phyloP scores from a whole-genome alignment of 2,888 invertebrate genomes.

The Catocala nupta region DNA sequence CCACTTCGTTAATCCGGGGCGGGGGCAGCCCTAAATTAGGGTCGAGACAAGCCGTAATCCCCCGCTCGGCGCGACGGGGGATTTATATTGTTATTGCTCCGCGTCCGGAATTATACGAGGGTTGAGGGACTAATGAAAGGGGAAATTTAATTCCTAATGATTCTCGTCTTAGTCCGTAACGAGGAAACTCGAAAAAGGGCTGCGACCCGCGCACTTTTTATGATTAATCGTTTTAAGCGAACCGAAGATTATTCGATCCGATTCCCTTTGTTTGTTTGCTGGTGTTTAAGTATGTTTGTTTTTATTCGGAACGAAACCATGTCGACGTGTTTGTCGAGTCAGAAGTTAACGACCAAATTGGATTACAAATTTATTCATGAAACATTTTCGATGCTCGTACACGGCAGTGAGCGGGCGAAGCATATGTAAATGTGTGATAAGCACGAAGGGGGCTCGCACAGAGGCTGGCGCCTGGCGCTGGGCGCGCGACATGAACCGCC shows the following conservation, averaged over 20 bases:
- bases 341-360: conserved; percentile 82
- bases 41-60: conserved; percentile 88
- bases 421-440: conserved; percentile 85
- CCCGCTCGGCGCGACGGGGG: conserved; percentile 87
- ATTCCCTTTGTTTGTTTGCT: conserved; percentile 67
- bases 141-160: conserved; percentile 88
- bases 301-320: conserved; percentile 65
- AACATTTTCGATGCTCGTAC: conserved; percentile 84
- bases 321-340: conserved; percentile 70
- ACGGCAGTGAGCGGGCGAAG: conserved; percentile 76
- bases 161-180: conserved; percentile 87
- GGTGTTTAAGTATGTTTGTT: conserved; percentile 67
- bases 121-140: conserved; percentile 88
- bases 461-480: conserved; percentile 50
- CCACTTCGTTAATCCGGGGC: conserved; percentile 87
- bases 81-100: conserved; percentile 88
- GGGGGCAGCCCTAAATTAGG: conserved; percentile 88
- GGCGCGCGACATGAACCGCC: conserved; percentile 33
- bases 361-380: conserved; percentile 86
- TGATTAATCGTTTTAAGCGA: conserved; percentile 79
- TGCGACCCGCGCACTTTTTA: conserved; percentile 81
- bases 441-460: conserved; percentile 74
- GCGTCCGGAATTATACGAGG: conserved; percentile 88
- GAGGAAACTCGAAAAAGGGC: conserved; percentile 87
- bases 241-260: conserved; percentile 77